A percentile compares a stretch with the other conserved stretches of the same genome.
These are phyloP conservation scores for Bacillus rossius DNA, from an alignment of 1,140 invertebrate genomes.

Conservation along the genomic window DNA sequence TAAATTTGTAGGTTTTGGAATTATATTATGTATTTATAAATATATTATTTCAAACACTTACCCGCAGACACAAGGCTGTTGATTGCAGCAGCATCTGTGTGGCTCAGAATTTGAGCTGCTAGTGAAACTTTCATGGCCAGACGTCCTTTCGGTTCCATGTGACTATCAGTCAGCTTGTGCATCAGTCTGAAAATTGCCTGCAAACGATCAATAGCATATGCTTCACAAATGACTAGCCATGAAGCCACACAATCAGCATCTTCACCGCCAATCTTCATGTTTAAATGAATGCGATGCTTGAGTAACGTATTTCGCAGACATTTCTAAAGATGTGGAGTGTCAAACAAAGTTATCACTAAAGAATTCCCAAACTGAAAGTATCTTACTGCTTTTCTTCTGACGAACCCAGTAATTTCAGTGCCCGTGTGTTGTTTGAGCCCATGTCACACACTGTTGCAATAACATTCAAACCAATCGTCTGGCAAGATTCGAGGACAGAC, in stretches of 20 bases:
- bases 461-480: neutral
- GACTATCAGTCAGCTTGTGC: neutral
- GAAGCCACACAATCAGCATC: neutral
- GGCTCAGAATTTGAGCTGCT: neutral
- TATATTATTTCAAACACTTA: no score
- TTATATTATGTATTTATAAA: no score
- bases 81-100: neutral
- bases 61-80: no score
- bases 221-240: neutral
- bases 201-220: neutral
- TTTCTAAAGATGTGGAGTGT: neutral
- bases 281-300: neutral
- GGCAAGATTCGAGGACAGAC: neutral
- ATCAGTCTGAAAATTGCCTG: neutral
- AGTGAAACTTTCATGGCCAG: neutral
- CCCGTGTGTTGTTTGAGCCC: neutral
- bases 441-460: neutral
- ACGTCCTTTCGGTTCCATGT: neutral
- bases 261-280: neutral
- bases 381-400: neutral
- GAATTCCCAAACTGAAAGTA: neutral
- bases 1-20: no score
- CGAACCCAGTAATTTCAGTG: neutral
- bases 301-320: neutral
- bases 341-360: neutral